These are phyloP conservation scores for Eunapius fragilis DNA, from an alignment of 37 sponge, comb jelly and placozoan species.

Conservation along the genomic window DNA sequence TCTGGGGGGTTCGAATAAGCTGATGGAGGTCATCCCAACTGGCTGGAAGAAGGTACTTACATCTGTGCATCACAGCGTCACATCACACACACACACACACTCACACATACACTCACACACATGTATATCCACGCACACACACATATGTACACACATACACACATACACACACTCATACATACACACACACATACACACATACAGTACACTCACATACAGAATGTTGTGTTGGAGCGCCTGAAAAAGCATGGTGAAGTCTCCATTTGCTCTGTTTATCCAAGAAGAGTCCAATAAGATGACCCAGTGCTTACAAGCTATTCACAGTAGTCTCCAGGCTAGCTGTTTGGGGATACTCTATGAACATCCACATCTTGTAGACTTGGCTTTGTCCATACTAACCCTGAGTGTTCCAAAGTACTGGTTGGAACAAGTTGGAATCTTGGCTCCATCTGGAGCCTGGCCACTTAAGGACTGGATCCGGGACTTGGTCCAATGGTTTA, in stretches of 20 bases:
- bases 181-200: conserved; percentile 5
- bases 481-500: conserved; percentile 45
- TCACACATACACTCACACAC: neutral
- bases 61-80: neutral
- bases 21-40: conserved; percentile 28
- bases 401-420: conserved; percentile 47
- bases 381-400: conserved; percentile 41
- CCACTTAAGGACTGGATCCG: conserved; percentile 62
- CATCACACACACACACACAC: neutral
- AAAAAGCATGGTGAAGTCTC: conserved; percentile 19
- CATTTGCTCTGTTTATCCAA: conserved; percentile 51
- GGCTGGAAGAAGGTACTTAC: conserved; percentile 51
- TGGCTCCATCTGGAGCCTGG: conserved; percentile 55
- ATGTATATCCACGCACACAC: neutral
- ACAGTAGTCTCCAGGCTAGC: conserved; percentile 10
- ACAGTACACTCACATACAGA: neutral
- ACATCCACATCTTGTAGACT: conserved; percentile 35
- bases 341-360: conserved; percentile 37
- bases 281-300: conserved; percentile 38
- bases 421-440: conserved; percentile 39
- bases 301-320: conserved; percentile 18
- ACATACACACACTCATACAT: neutral
- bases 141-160: neutral
- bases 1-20: conserved; percentile 20
- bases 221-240: conserved; percentile 28